Percentiles rank a stretch among this genome's conserved stretches.
phyloP scores from a whole-genome alignment of 2,113 vertebrate species.

The Cercopithecus mona region DNA sequence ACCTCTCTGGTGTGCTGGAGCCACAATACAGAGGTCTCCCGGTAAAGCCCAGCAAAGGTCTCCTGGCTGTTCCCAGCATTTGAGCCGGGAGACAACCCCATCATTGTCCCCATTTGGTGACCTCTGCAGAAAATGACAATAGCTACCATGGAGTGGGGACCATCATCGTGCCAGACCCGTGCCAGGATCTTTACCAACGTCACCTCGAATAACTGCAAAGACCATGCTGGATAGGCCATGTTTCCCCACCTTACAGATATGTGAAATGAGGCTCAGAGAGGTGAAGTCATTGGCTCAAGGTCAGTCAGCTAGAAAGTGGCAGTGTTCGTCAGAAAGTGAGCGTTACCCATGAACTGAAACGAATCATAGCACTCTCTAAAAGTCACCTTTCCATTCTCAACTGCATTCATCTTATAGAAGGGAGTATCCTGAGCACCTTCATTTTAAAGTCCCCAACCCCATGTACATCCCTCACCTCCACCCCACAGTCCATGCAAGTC shows the following conservation, averaged over 20 bases:
- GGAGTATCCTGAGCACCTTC: not conserved
- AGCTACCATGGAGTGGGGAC: not conserved
- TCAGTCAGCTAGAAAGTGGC: too few species aligned
- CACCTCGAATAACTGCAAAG: too few species aligned
- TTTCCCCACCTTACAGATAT: not conserved
- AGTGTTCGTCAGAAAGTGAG: not conserved
- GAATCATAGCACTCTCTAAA: not conserved
- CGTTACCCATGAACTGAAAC: not conserved
- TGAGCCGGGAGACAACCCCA: not conserved
- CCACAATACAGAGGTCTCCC: accelerated
- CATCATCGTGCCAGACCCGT: not conserved
- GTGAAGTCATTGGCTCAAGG: not conserved
- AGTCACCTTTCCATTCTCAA: not conserved
- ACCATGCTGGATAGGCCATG: not conserved
- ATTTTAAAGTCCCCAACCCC: not conserved
- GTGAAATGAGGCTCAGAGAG: not conserved
- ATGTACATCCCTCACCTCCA: not conserved
- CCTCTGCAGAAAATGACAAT: not conserved
- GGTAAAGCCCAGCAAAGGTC: not conserved
- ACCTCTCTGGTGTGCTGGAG: not conserved
- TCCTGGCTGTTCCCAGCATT: not conserved
- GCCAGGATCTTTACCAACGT: not conserved
- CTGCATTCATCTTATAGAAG: not conserved
- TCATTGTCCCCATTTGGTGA: not conserved
- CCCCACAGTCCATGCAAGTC: not conserved